Evolutionary conservation across 2,888 invertebrate species (phyloP).

Genomic region (Agrilus cyanescens): DNA sequence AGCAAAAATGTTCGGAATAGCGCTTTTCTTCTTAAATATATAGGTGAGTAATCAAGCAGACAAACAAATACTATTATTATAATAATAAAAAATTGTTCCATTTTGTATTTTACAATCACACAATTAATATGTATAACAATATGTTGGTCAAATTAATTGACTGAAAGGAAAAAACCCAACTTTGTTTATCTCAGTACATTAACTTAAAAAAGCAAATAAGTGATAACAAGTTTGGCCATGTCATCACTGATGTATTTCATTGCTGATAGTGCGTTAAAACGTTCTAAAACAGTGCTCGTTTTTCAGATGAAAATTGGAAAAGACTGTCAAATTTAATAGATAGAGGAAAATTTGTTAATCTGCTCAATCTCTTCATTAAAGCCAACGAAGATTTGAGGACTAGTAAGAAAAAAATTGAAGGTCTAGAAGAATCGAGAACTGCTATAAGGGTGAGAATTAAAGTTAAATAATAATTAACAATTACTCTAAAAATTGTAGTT

Average conservation of each 20-base stretch:
- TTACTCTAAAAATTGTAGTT: too few species aligned
- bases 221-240: too few species aligned
- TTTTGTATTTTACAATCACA: too few species aligned
- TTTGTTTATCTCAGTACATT: slow-evolving; percentile 24
- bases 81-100: too few species aligned
- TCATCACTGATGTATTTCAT: neutral
- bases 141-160: neutral
- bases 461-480: neutral
- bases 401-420: slow-evolving; percentile 35
- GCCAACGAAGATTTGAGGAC: slow-evolving; percentile 34
- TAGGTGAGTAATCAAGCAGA: too few species aligned
- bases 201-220: too few species aligned
- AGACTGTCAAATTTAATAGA: slow-evolving; percentile 28
- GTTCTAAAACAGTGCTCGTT: too few species aligned
- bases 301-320: slow-evolving; percentile 35
- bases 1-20: slow-evolving; percentile 53
- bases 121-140: slow-evolving; percentile 5
- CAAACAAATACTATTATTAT: too few species aligned
- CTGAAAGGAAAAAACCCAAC: neutral
- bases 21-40: slow-evolving; percentile 48
- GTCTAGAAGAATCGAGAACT: slow-evolving; percentile 22
- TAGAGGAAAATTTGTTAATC: slow-evolving; percentile 36
- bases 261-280: neutral
- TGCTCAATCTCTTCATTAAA: slow-evolving; percentile 37
- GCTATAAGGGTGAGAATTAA: slow-evolving; percentile 27